Percentiles rank a stretch among this genome's conserved stretches.
phyloP scores from a whole-genome alignment of 2,888 invertebrate genomes.

The Bellardia pandia region DNA sequence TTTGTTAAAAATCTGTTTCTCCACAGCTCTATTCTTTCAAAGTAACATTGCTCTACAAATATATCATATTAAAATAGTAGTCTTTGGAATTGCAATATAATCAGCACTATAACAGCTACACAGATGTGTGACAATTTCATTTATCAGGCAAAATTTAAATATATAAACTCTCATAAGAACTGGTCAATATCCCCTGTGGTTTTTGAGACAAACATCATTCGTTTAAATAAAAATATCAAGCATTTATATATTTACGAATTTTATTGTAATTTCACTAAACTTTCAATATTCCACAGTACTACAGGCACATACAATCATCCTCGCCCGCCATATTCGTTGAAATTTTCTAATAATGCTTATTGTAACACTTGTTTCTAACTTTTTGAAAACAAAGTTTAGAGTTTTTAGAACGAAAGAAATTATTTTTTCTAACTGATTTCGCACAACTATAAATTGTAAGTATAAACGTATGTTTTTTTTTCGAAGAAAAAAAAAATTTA shows the following conservation, averaged over 20 bases:
- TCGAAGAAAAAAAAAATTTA: background rate
- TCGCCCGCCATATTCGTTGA: background rate
- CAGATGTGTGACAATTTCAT: no score
- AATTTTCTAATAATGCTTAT: conserved; percentile 53
- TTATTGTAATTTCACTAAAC: conserved; percentile 10
- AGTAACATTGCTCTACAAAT: no score
- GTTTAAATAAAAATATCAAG: no score
- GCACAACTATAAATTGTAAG: background rate
- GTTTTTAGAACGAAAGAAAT: conserved; percentile 17
- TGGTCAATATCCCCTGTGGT: no score
- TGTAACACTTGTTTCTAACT: conserved; percentile 53
- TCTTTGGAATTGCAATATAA: no score
- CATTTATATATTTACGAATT: background rate
- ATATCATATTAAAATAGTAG: no score
- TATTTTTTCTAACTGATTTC: conserved; percentile 31
- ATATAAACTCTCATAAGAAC: no score
- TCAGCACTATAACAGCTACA: no score
- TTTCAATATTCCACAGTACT: conserved; percentile 7
- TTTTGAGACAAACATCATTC: no score
- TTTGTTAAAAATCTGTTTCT: background rate
- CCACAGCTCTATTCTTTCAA: no score
- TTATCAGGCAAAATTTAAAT: no score
- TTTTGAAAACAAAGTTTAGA: conserved; percentile 44
- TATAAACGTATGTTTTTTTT: conserved; percentile 11
- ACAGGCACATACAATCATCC: background rate